phyloP scores from a whole-genome alignment of 2,888 invertebrate genomes.

The Eilema sororculum region DNA sequence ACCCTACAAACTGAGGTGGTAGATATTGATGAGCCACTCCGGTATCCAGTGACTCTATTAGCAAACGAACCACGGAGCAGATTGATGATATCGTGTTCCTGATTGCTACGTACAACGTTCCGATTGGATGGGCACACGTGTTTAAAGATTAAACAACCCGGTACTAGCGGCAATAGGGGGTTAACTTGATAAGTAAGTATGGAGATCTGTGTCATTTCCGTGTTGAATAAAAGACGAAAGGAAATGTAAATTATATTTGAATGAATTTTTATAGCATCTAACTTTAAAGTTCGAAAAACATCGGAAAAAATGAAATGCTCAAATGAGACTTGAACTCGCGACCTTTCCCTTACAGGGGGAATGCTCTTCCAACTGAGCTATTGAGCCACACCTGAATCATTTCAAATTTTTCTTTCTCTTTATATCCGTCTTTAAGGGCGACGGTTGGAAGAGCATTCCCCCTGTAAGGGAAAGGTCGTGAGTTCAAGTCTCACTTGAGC shows the following conservation, averaged over 20 bases:
- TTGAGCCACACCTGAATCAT: no score
- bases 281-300: no score
- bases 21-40: slow-evolving; percentile 46
- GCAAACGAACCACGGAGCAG: slow-evolving; percentile 58
- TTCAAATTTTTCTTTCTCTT: no score
- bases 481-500: no score
- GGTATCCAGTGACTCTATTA: slow-evolving; percentile 55
- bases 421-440: no score
- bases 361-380: no score
- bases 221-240: background rate
- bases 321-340: no score
- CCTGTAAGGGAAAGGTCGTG: no score
- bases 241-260: background rate
- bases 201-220: background rate
- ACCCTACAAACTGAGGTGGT: slow-evolving; percentile 11
- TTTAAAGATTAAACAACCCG: slow-evolving; percentile 43
- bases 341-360: no score
- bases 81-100: slow-evolving; percentile 53
- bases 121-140: slow-evolving; percentile 51
- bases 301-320: no score
- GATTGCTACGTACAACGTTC: slow-evolving; percentile 47
- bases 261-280: no score
- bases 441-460: no score
- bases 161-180: slow-evolving; percentile 15
- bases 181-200: background rate